Conservation (phyloP, 2,113 vertebrate species). For the Salvelinus namaycush region DNA sequence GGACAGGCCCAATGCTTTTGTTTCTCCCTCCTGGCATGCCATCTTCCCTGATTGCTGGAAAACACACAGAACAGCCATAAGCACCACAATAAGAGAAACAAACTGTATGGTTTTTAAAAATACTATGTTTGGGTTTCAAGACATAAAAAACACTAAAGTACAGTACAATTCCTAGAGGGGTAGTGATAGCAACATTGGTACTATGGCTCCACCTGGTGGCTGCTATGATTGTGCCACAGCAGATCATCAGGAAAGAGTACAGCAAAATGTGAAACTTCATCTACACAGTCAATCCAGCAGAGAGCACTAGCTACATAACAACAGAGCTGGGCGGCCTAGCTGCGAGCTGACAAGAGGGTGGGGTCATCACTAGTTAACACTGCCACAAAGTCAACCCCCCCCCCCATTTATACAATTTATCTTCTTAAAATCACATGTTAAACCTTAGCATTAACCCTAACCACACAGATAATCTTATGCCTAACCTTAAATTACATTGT, state of each 20-base stretch:
- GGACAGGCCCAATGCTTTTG: constrained; percentile 98
- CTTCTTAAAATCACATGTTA: no score
- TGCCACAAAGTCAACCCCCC: no score
- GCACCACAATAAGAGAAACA: background rate
- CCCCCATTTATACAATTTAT: no score
- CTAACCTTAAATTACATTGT: no score
- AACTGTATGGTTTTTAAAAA: background rate
- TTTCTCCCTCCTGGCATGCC: constrained; percentile 98
- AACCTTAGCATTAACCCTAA: no score
- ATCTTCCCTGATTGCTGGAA: constrained; percentile 94
- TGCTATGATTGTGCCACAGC: background rate
- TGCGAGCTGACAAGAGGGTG: background rate
- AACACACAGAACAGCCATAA: constrained; percentile 19
- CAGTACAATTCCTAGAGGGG: background rate
- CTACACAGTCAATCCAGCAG: constrained; percentile 41
- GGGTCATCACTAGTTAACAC: no score
- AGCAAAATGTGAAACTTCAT: background rate
- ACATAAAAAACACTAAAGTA: background rate
- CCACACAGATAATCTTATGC: no score
- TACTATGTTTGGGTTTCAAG: background rate
- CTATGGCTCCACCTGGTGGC: constrained; percentile 56
- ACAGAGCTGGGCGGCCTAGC: background rate
- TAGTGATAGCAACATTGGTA: background rate
- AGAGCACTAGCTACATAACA: constrained; percentile 35
- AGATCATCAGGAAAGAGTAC: background rate